Percentiles rank a stretch among this genome's conserved stretches.
Evolutionary conservation across 2,888 invertebrate genomes (phyloP).

Genomic region (Drosophila diplacantha): DNA sequence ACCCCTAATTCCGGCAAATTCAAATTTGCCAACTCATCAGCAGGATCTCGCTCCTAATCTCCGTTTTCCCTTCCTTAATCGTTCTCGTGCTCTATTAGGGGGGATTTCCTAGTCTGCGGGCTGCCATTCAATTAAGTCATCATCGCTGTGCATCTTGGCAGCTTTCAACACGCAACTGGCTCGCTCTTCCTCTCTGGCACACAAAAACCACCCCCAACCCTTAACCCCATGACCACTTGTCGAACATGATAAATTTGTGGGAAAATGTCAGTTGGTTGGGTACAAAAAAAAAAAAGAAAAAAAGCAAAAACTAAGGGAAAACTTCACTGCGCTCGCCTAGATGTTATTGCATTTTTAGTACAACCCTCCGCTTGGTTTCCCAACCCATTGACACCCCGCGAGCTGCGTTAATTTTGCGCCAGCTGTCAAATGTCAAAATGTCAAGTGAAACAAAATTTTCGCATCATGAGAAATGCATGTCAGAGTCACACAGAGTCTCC

Average conservation of each 20-base stretch:
- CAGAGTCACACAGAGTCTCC: conserved; percentile 41
- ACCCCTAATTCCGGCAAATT: conserved; percentile 14
- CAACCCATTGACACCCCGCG: not conserved
- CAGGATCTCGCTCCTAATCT: conserved; percentile 21
- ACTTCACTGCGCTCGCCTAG: not conserved
- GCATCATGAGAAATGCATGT: conserved; percentile 70
- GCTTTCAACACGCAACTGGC: conserved; percentile 40
- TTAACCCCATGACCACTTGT: conserved; percentile 37
- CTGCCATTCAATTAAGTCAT: conserved; percentile 55
- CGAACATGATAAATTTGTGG: conserved; percentile 67
- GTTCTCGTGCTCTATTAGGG: not conserved
- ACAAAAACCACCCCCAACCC: not conserved
- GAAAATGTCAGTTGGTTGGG: conserved; percentile 38
- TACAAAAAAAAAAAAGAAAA: conserved; percentile 1
- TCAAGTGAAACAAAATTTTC: conserved; percentile 67
- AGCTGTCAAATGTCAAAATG: conserved; percentile 70
- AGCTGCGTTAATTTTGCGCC: conserved; percentile 64
- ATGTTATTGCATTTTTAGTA: conserved; percentile 45
- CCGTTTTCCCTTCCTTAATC: conserved; percentile 2
- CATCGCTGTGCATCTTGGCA: conserved; percentile 27
- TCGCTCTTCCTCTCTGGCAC: conserved; percentile 9
- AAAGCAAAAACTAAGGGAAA: not conserved
- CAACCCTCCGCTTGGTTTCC: not conserved
- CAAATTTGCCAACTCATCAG: conserved; percentile 31
- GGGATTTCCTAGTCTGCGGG: conserved; percentile 12